These are phyloP conservation scores for Tridacna gigas DNA, from an alignment of 2,888 invertebrate genomes.

Conservation along the genomic window DNA sequence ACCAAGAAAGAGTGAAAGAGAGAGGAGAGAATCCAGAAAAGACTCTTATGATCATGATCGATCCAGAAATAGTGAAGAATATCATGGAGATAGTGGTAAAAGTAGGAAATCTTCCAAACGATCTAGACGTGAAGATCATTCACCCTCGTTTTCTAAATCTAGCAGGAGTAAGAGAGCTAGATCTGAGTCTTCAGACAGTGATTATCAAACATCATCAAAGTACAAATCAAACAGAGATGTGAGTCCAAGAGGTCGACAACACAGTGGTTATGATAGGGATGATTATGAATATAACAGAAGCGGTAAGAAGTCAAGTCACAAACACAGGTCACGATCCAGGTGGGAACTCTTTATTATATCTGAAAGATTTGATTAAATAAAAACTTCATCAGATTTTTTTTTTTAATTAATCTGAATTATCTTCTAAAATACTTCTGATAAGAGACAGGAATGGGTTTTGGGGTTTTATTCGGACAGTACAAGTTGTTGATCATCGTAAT, in stretches of 20 bases:
- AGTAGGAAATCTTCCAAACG: constrained; percentile 50
- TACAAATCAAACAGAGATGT: constrained; percentile 54
- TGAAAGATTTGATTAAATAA: constrained; percentile 2
- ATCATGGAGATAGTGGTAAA: constrained; percentile 22
- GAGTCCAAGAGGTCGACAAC: constrained; percentile 13
- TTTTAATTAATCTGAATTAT: neutral
- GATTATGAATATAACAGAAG: constrained; percentile 74
- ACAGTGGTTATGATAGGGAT: constrained; percentile 41
- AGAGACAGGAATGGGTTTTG: neutral
- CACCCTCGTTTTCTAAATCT: constrained; percentile 60
- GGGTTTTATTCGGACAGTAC: too few species aligned
- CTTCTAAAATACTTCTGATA: neutral
- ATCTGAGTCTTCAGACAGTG: constrained; percentile 74
- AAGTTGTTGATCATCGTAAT: neutral
- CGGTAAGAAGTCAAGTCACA: constrained; percentile 84
- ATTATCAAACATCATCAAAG: constrained; percentile 60
- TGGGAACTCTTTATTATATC: constrained; percentile 70
- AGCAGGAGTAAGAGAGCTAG: constrained; percentile 71
- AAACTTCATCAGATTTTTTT: neutral
- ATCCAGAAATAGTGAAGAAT: constrained; percentile 16
- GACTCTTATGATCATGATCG: constrained; percentile 57
- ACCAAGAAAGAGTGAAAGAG: constrained; percentile 49
- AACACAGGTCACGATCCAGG: constrained; percentile 84
- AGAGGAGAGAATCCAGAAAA: constrained; percentile 56
- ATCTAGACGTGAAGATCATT: constrained; percentile 39